Base-by-base conservation (phyloP, 2,888 invertebrate genomes). In the Elegia similella region DNA sequence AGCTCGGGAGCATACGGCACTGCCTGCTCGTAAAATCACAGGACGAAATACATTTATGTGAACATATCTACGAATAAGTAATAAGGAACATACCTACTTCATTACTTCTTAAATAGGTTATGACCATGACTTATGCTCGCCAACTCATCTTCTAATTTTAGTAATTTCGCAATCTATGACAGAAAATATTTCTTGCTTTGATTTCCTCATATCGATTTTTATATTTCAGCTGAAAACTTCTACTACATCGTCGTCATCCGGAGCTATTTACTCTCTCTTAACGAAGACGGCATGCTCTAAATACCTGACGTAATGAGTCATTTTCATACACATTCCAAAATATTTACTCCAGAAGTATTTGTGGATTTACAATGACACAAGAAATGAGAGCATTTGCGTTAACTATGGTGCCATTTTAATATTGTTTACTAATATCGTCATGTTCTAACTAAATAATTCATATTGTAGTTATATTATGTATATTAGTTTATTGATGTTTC, bases 221-320 rank as follows among this genome's bases (percentile, higher is more conserved):
- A 59, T 56, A 47, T 42, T 15, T 47, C 86, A 91, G 91, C 84
- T 53, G 86, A 82, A 69, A 91, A 90, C 62, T 77, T 90, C 63
- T 91, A 89, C 75, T 88, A 80, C 68, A 88, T 91, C 65, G 77
- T 88, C 58, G 81, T 90, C 1, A 87, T 90, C 42, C 76, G 91
- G 50, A 91, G 90, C 70, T 90, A 89, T 57, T 69, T 89, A 73
- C 82, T 89, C 70, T 89, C 89, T 7, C 82, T 88, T 67, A 86
- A 88, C 68, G 89, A 89, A 78, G 88, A 89, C 23, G 89, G 88
- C 1, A 85, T 87, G 17, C 66, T 89, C 67, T 90, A 88, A 88
- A 64, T 58, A 66, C 12, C n/a, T 59, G 12, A 10, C 16, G 10
- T 43, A 29, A 29, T 54, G 16, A 16, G 13, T 15, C 8, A 50